Evolutionary conservation across 2,888 invertebrate genomes (phyloP), one percentile per base, ranked within the genome.

Genomic region (Pteria penguin): DNA sequence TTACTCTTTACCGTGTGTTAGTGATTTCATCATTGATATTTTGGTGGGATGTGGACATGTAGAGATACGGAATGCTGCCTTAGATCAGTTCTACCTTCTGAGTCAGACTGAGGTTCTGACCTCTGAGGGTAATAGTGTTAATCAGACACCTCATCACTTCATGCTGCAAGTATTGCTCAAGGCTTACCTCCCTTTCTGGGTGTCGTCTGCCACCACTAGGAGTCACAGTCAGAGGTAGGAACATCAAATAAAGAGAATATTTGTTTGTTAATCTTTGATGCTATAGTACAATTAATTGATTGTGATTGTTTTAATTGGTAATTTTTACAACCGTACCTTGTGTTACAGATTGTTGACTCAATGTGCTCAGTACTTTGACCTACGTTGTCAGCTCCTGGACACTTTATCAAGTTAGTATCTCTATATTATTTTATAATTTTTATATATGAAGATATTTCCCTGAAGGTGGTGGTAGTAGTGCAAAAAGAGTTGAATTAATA

Each of bases 131-230:
- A 75, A 72, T 54, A 78, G 81, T 72, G 85, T 88, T 0, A 87
- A 86, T 24, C 89, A 86, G 78, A 88, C 86, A 22, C 89, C 91
- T 0, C 90, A 89, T 54, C 90, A 92, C 74, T 92, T 92, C 81
- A 83, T 91, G 33, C 82, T 91, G 31, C 87, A 88, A 72, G 89
- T 93, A n/a, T 86, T 93, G 62, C 87, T 93, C 24, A 92, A 92
- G 82, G 92, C 93, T 61, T 91, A 91, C 11, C 91, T 93, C 36
- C 93, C 93, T 2, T 90, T 93, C 78, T 93, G 93, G 93, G 92
- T 93, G 33, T 87, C 93, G 4, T 92, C 92, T 8, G 90, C 91
- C 70, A 88, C 88, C 57, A 90, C 92, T 26, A 83, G 93, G 14
- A 92, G 92, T 4, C 90, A 92, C 73, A 92, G 91, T 79, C 92